Conservation (phyloP, 2,113 vertebrate genomes). For the Microcebus murinus region DNA sequence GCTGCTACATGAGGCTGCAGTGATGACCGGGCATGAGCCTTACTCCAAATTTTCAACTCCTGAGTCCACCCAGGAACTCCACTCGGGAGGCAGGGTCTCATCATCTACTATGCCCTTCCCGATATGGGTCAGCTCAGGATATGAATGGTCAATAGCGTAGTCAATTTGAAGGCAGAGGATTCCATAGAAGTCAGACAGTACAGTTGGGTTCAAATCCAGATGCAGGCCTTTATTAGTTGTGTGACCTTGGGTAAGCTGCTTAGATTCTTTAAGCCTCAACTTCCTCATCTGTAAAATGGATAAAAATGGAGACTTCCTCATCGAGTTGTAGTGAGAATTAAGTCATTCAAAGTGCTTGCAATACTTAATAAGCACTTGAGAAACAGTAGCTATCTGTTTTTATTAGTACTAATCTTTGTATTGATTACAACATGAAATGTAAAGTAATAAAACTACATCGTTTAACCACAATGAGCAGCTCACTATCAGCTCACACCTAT, state of each 20-base stretch:
- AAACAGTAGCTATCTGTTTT: neutral
- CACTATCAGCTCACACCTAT: neutral
- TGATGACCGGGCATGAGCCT: neutral
- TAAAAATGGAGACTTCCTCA: neutral
- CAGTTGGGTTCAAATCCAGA: neutral
- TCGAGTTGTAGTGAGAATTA: neutral
- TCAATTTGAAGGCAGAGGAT: neutral
- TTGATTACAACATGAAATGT: neutral
- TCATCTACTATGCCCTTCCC: neutral
- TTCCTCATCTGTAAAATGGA: neutral
- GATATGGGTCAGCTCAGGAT: neutral
- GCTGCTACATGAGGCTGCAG: fast-evolving
- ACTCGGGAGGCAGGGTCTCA: neutral
- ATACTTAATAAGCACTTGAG: neutral
- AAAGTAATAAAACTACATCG: neutral
- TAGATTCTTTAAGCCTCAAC: neutral
- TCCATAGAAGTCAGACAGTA: neutral
- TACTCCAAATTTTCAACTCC: neutral
- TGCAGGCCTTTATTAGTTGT: neutral
- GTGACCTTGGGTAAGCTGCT: neutral
- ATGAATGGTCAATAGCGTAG: neutral
- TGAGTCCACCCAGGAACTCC: neutral
- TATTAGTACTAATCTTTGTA: neutral
- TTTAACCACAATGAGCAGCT: neutral
- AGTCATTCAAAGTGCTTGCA: neutral